Base-by-base conservation (phyloP, 2,888 invertebrate genomes). In the Agrochola lychnidis region DNA sequence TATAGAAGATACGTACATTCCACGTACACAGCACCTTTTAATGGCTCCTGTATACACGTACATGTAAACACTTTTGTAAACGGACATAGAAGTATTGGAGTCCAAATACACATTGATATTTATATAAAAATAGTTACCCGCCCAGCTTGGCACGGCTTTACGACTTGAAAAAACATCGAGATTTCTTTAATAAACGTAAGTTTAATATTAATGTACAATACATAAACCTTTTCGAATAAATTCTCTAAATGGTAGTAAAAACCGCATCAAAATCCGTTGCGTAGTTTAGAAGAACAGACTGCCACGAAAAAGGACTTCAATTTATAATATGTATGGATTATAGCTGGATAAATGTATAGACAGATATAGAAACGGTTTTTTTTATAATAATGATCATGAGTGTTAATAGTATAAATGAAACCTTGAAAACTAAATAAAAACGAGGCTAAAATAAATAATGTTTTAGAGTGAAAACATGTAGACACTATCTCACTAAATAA, bases 1-100 rank as follows among this genome's bases (percentile, higher is more conserved):
- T 86, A 82, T 74, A 86, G 71, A 79, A 84, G 73, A 82, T 85
- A 89, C 69, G 70, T 70, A 71, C 70, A 71, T 77, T 79, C 40
- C 42, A 82, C 63, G 77, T 78, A 61, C 62, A 48, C 59, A 78
- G 66, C 68, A 61, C 56, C 66, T 74, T 66, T 69, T 76, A 73
- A 71, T 57, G 56, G 57, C 36, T 25, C 45, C 10, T 30, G 53
- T 45, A 42, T 76, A 61, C 57, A 66, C n/a, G n/a, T 53, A 83
- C n/a, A 36, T n/a, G 36, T 9, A 51, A 48, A 79, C 10, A 59
- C 5, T 69, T 78, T 56, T 51, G 22, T 9, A 59, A 81, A 66
- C 0, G n/a, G 36, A 40, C 16, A 40, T 42, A 25, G 16, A 67
- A 45, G 10, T 53, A 70, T 51, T 61, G 7, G 1, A 48, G 22